Conservation (phyloP, 2,888 invertebrate species). For the Drosophila aldrichi region DNA sequence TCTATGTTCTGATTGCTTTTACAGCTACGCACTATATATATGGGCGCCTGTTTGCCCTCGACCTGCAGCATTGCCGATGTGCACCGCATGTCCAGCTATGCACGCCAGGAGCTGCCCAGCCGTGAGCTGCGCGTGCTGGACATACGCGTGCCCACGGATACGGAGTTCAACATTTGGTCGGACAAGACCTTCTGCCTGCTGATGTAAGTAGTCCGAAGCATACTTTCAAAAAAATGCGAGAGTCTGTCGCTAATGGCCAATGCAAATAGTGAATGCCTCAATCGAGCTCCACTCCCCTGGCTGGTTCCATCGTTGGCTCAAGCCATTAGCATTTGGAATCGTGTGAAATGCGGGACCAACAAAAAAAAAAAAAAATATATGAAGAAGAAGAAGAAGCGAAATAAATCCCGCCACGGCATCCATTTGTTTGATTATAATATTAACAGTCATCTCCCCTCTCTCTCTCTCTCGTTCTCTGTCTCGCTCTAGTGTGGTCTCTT, state of each 20-base stretch:
- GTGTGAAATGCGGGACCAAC: slow-evolving; percentile 47
- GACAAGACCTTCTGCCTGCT: slow-evolving; percentile 90
- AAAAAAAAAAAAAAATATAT: not conserved
- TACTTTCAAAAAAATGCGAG: slow-evolving; percentile 58
- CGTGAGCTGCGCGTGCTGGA: slow-evolving; percentile 88
- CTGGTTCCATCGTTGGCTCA: slow-evolving; percentile 26
- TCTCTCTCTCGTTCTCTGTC: no score
- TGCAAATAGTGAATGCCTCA: slow-evolving; percentile 24
- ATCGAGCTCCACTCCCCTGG: not conserved
- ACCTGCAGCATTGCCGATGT: slow-evolving; percentile 89
- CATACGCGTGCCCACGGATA: slow-evolving; percentile 89
- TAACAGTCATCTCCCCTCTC: slow-evolving; percentile 29
- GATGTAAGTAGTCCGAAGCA: slow-evolving; percentile 86
- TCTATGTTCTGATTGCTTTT: not conserved
- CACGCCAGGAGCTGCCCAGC: slow-evolving; percentile 85
- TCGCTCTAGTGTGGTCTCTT: slow-evolving; percentile 86
- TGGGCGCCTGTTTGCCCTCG: slow-evolving; percentile 91
- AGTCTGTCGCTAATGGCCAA: slow-evolving; percentile 30
- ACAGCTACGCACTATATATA: slow-evolving; percentile 90
- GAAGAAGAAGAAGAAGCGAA: slow-evolving; percentile 61
- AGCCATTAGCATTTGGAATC: slow-evolving; percentile 55
- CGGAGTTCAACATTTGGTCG: slow-evolving; percentile 88
- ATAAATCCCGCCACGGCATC: slow-evolving; percentile 41
- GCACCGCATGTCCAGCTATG: slow-evolving; percentile 87
- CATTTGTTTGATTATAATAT: slow-evolving; percentile 35